Conservation (phyloP, 2,113 vertebrate species). For the Gallinago paraguaiae region DNA sequence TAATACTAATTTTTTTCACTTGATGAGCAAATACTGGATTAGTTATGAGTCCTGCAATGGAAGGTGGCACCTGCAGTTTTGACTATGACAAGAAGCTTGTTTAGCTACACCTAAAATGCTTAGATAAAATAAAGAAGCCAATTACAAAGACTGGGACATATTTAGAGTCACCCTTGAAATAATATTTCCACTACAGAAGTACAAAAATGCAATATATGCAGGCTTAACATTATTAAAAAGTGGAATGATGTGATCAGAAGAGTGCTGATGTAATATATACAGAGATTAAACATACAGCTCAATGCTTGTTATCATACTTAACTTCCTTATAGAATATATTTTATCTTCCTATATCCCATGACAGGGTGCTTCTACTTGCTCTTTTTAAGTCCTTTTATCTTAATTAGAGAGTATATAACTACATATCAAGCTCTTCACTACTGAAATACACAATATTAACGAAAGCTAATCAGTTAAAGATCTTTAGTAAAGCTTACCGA, state of each 20-base stretch:
- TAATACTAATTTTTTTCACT: constrained; percentile 50
- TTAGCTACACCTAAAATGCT: neutral
- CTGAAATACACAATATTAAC: neutral
- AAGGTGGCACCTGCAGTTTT: constrained; percentile 38
- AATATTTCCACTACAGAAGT: neutral
- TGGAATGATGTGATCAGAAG: neutral
- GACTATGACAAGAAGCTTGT: neutral
- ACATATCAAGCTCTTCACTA: neutral
- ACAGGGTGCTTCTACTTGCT: neutral
- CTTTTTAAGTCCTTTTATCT: neutral
- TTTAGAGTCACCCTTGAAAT: neutral
- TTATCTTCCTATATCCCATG: neutral
- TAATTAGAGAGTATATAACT: neutral
- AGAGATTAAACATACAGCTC: neutral
- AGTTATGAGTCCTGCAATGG: constrained; percentile 19
- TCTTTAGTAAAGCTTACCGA: neutral
- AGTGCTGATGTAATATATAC: neutral
- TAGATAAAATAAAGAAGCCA: neutral
- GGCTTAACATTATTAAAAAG: neutral
- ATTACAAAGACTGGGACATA: neutral
- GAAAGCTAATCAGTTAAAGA: neutral
- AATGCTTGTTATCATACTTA: neutral
- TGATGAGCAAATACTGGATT: constrained; percentile 36
- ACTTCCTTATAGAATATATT: neutral
- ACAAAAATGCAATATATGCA: neutral